Evolutionary conservation across 2,888 invertebrate species (phyloP), one percentile per base, ranked within the genome.

Genomic region (Dryocosmus kuriphilus): DNA sequence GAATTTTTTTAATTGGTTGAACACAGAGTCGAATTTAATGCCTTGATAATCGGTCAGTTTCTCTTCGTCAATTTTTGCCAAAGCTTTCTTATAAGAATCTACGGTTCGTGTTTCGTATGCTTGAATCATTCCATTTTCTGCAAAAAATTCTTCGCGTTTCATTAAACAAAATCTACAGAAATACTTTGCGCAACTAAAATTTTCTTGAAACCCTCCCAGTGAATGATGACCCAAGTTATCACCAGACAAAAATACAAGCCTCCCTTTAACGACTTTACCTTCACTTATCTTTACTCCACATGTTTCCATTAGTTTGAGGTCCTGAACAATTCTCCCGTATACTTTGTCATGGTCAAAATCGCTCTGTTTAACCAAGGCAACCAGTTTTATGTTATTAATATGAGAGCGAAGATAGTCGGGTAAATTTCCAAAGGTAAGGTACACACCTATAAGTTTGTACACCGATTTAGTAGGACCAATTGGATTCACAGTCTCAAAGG

Each of bases 321-420:
- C 80, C 51, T 78, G 14, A 0, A 80, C 65, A 35, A 81, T 79
- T 67, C 30, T 76, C 3, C 77, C 77, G 41, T 79, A 79, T 1
- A 80, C 79, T 79, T 46, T 74, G 1, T 77, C 19, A 24, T 80
- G 79, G 9, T 80, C 76, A 30, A 82, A 77, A 5, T 77, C 9
- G 67, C 80, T 77, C 65, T 79, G 77, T 14, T 30, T 63, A 19
- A 77, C 78, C 35, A 80, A 61, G 5, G 77, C 79, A 19, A 80
- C 74, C 2, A 80, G 77, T 65, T 81, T 75, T 55, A 80, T 80
- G 5, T 71, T 51, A 63, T 14, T 76, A 2, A 73, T 35, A n/a
- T 77, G 77, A 16, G 82, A 76, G n/a, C 80, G 60, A 3, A 75
- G 38, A 14, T 38, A 14, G 11, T 2, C 11, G 2, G 38, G 38